Conservation (phyloP, 2,113 vertebrate genomes). For the Cheilinus undulatus region DNA sequence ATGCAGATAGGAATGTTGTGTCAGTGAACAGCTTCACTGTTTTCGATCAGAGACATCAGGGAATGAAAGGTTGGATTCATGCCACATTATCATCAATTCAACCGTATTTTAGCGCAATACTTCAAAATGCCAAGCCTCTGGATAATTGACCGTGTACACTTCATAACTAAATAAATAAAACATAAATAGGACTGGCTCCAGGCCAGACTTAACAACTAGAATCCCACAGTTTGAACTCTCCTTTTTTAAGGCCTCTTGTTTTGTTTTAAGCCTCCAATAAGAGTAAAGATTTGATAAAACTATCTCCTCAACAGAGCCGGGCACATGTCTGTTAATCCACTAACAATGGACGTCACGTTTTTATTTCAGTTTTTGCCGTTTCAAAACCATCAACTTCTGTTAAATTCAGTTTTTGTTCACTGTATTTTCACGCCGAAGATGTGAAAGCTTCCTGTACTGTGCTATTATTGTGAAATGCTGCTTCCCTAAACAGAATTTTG, state of each 20-base stretch:
- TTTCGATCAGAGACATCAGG: slow-evolving; percentile 34
- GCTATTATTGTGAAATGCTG: too few species aligned
- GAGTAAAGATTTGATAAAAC: too few species aligned
- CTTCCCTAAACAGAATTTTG: too few species aligned
- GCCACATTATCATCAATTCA: not conserved
- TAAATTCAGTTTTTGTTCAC: too few species aligned
- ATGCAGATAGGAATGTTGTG: slow-evolving; percentile 68
- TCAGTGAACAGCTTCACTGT: slow-evolving; percentile 30
- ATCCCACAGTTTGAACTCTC: slow-evolving; percentile 20
- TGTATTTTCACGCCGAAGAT: too few species aligned
- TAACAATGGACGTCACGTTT: too few species aligned
- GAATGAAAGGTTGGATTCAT: slow-evolving; percentile 12
- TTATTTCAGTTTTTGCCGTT: too few species aligned
- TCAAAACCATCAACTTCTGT: too few species aligned
- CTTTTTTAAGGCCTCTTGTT: slow-evolving; percentile 13
- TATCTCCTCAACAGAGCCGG: too few species aligned
- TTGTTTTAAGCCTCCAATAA: not conserved
- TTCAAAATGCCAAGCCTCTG: slow-evolving; percentile 27
- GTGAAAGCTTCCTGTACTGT: too few species aligned
- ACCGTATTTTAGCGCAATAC: slow-evolving; percentile 14
- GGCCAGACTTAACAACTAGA: slow-evolving; percentile 50
- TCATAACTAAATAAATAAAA: slow-evolving; percentile 58
- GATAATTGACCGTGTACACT: slow-evolving; percentile 33
- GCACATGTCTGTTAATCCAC: too few species aligned
- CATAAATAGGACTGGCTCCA: slow-evolving; percentile 71